Evolutionary conservation across 2,797 vertebrate species (phyloP).

Genomic region (Scyliorhinus canicula): DNA sequence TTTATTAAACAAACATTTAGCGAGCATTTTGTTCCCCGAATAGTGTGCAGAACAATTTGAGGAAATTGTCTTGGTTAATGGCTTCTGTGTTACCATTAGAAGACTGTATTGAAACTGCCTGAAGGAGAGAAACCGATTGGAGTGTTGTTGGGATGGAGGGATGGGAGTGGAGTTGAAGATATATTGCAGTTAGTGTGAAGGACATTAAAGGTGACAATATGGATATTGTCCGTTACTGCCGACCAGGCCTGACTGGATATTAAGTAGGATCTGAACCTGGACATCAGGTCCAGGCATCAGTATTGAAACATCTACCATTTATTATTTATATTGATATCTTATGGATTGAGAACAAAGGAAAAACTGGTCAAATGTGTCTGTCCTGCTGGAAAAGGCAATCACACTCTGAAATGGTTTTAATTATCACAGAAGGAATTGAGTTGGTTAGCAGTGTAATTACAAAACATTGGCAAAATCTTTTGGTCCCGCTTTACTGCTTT

Average conservation of each 20-base stretch:
- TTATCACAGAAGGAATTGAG: conserved; percentile 10
- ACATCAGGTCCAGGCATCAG: neutral
- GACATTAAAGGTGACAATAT: neutral
- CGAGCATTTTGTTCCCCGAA: neutral
- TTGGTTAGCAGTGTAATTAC: conserved; percentile 27
- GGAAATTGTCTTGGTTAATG: neutral
- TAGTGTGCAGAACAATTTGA: neutral
- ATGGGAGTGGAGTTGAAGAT: neutral
- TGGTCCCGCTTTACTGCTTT: neutral
- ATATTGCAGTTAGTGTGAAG: neutral
- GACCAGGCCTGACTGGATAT: neutral
- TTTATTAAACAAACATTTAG: too few species aligned
- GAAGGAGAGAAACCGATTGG: neutral
- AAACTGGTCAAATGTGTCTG: neutral
- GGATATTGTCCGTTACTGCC: neutral
- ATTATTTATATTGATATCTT: neutral
- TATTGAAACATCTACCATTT: neutral
- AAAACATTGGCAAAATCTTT: conserved; percentile 22
- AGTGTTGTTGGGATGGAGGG: neutral
- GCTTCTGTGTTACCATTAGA: neutral
- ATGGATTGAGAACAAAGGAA: neutral
- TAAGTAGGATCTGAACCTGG: neutral
- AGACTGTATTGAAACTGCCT: neutral
- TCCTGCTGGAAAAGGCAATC: conserved; percentile 15
- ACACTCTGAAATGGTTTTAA: conserved; percentile 5